Conservation (phyloP, 1,140 invertebrate species). For the Pinna nobilis region DNA sequence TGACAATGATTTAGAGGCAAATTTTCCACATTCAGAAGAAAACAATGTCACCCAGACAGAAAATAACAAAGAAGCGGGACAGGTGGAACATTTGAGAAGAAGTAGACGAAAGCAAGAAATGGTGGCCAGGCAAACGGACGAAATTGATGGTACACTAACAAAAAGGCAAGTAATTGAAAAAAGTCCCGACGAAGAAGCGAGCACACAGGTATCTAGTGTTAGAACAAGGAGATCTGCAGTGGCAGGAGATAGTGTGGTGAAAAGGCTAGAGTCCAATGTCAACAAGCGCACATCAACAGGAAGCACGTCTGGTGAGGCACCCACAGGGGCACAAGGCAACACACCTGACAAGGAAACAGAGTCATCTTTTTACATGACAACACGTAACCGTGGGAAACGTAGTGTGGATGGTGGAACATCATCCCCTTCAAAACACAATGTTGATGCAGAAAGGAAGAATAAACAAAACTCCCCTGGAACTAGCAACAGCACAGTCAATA, state of each 20-base stretch:
- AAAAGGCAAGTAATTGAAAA: neutral
- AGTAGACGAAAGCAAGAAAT: slow-evolving; percentile 17
- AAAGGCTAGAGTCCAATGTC: too few relatives aligned
- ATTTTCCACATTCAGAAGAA: neutral
- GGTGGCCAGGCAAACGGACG: slow-evolving; percentile 1
- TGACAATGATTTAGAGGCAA: slow-evolving; percentile 1
- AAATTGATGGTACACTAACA: slow-evolving; percentile 2
- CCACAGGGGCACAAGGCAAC: neutral
- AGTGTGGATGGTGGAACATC: too few relatives aligned
- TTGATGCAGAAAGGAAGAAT: too few relatives aligned
- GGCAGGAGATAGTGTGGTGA: neutral
- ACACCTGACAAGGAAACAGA: too few relatives aligned
- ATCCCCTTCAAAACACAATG: too few relatives aligned
- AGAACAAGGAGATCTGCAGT: slow-evolving; percentile 12
- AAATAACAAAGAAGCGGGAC: neutral
- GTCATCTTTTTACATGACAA: too few relatives aligned
- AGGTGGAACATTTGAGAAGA: neutral
- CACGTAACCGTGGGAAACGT: too few relatives aligned
- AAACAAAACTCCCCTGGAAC: neutral
- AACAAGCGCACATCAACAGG: too few relatives aligned
- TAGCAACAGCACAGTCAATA: neutral
- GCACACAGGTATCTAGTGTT: neutral
- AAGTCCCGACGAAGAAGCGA: neutral
- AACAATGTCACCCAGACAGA: neutral
- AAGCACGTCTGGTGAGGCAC: neutral